Evolutionary conservation across 1,140 invertebrate species (phyloP).

Genomic region (Plectus sambesii): DNA sequence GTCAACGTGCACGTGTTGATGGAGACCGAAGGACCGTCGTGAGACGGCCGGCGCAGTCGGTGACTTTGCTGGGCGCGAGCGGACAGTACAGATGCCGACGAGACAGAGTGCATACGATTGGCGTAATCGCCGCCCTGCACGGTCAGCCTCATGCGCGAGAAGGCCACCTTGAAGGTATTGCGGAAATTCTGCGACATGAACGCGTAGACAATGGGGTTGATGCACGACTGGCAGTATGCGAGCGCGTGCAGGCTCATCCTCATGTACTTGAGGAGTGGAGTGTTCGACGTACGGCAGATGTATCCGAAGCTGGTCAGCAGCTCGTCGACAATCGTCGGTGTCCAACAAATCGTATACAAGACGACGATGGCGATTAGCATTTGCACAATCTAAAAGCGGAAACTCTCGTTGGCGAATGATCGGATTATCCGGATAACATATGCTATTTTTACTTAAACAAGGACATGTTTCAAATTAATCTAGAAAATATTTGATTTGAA

Average conservation of each 20-base stretch:
- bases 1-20: too few species aligned
- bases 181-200: constrained; percentile 70
- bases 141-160: constrained; percentile 22
- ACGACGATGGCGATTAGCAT: constrained; percentile 61
- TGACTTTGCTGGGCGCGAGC: too few species aligned
- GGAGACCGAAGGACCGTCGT: too few species aligned
- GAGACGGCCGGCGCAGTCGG: too few species aligned
- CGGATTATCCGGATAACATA: too few species aligned
- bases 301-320: constrained; percentile 25
- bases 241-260: constrained; percentile 26
- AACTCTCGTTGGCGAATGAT: too few species aligned
- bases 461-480: too few species aligned
- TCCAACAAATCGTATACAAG: constrained; percentile 60
- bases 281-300: constrained; percentile 27
- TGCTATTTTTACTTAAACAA: too few species aligned
- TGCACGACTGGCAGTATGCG: constrained; percentile 60
- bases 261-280: constrained; percentile 28
- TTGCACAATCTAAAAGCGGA: constrained; percentile 55
- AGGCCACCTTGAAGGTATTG: constrained; percentile 53
- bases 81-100: too few species aligned
- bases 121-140: too few species aligned
- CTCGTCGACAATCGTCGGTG: constrained; percentile 48
- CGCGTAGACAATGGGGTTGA: constrained; percentile 66
- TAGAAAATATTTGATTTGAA: too few species aligned
- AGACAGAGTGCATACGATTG: too few species aligned